Evolutionary conservation across 1,140 invertebrate genomes (phyloP).

Genomic region (Diprion similis): DNA sequence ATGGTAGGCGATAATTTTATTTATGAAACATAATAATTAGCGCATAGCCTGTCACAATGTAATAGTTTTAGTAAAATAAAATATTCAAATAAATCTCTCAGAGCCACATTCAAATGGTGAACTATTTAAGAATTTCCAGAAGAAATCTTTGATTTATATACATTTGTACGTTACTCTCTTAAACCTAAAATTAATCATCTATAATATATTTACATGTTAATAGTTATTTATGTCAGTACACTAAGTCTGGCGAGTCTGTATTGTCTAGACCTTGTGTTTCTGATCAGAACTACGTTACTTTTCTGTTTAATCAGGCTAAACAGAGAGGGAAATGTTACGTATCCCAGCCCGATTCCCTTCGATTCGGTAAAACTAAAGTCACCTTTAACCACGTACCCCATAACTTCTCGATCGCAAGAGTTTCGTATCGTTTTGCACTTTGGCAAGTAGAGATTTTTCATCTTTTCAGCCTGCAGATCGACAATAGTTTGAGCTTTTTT

Average conservation of each 20-base stretch:
- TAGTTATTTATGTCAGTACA: constrained; percentile 33
- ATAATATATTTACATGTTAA: background rate
- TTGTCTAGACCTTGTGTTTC: constrained; percentile 60
- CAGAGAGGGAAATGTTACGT: constrained; percentile 68
- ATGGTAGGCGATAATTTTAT: too few species aligned
- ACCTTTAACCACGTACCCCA: constrained; percentile 77
- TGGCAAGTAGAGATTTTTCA: constrained; percentile 76
- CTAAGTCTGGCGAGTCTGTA: constrained; percentile 60
- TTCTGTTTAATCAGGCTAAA: constrained; percentile 53
- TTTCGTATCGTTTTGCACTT: constrained; percentile 64
- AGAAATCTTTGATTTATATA: too few species aligned
- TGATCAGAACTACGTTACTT: constrained; percentile 53
- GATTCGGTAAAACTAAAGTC: constrained; percentile 74
- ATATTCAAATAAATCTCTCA: too few species aligned
- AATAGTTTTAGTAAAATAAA: too few species aligned
- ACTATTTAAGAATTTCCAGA: too few species aligned
- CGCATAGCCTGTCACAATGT: too few species aligned
- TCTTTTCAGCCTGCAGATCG: constrained; percentile 64
- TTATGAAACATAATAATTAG: too few species aligned
- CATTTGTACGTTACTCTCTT: background rate
- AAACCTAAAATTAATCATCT: background rate
- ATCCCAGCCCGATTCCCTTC: constrained; percentile 71
- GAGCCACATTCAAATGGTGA: too few species aligned
- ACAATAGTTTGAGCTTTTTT: constrained; percentile 35
- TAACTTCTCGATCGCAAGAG: constrained; percentile 69